These are phyloP conservation scores for Notiomystis cincta DNA, from an alignment of 2,113 vertebrate species.

Conservation along the genomic window DNA sequence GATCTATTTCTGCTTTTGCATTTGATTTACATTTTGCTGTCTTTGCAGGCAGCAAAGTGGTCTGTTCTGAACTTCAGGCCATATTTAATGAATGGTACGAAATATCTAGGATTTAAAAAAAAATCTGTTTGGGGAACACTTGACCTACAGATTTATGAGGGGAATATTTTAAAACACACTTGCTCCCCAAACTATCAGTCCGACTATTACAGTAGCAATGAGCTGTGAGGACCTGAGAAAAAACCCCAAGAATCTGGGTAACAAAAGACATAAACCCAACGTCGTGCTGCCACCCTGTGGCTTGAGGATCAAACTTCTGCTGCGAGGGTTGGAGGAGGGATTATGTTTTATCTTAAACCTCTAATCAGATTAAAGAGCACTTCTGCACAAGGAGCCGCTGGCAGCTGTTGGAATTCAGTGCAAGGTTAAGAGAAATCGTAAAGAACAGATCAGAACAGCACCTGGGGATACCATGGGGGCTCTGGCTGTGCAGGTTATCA, in stretches of 20 bases:
- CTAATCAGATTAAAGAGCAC: neutral
- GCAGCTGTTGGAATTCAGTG: neutral
- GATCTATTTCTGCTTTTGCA: neutral
- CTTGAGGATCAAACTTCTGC: neutral
- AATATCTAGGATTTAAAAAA: neutral
- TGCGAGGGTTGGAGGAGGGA: neutral
- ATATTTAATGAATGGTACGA: neutral
- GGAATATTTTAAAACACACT: neutral
- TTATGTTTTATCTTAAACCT: accelerated
- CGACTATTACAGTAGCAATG: neutral
- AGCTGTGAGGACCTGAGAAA: neutral
- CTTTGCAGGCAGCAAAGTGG: neutral
- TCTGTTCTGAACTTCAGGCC: neutral
- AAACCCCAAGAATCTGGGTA: accelerated
- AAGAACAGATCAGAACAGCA: neutral
- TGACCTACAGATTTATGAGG: neutral
- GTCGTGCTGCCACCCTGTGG: conserved; percentile 30
- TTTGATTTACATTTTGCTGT: neutral
- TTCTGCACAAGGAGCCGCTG: neutral
- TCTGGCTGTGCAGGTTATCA: neutral
- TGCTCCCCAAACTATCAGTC: neutral
- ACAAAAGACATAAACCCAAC: neutral
- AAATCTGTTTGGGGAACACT: neutral
- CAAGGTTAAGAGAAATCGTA: neutral
- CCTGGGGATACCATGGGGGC: neutral